Conservation (phyloP, 2,113 vertebrate species). For the Ochotona princeps region DNA sequence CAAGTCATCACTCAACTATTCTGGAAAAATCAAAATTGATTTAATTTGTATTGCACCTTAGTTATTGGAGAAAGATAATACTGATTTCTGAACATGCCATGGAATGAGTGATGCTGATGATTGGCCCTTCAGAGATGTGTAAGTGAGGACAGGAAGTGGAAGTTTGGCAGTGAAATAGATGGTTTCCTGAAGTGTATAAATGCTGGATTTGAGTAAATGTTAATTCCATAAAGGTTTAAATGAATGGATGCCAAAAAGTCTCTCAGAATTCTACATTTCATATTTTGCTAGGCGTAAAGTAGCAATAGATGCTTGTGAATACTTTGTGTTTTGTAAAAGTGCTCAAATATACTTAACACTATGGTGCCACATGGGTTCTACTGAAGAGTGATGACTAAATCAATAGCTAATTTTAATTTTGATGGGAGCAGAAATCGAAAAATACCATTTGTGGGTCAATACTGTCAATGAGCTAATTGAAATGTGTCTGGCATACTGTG, state of each 20-base stretch:
- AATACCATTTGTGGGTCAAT: constrained; percentile 76
- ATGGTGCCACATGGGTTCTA: constrained; percentile 80
- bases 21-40: constrained; percentile 46
- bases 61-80: constrained; percentile 66
- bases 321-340: constrained; percentile 82
- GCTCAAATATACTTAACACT: constrained; percentile 83
- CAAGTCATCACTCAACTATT: constrained; percentile 53
- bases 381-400: constrained; percentile 84
- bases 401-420: constrained; percentile 86
- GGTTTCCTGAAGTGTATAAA: constrained; percentile 16
- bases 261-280: constrained; percentile 72
- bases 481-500: constrained; percentile 63
- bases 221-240: constrained; percentile 55
- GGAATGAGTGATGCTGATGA: neutral
- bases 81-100: constrained; percentile 39
- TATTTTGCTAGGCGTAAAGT: constrained; percentile 75
- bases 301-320: constrained; percentile 80
- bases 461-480: constrained; percentile 74
- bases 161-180: neutral
- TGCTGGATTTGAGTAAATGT: neutral
- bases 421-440: constrained; percentile 77
- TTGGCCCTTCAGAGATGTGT: neutral
- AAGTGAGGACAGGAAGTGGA: neutral
- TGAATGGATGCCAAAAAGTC: constrained; percentile 65
- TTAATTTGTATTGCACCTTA: constrained; percentile 68